phyloP scores from a whole-genome alignment of 2,113 vertebrate species.

The Empidonax traillii region DNA sequence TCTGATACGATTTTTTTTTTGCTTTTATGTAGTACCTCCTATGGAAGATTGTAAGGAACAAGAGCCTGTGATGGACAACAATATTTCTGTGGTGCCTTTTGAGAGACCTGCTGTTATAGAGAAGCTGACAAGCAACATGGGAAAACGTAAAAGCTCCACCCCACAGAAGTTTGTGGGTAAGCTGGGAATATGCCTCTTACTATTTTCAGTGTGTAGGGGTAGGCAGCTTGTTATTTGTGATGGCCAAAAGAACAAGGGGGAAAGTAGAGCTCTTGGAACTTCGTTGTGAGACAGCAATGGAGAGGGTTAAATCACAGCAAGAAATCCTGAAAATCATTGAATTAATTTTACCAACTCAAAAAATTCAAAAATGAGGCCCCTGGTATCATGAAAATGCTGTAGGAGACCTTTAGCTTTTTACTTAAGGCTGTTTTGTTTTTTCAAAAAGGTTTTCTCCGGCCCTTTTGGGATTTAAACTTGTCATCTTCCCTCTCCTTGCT shows the following conservation, averaged over 20 bases:
- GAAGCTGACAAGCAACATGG: constrained; percentile 91
- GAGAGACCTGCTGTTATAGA: constrained; percentile 97
- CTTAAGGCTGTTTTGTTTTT: neutral
- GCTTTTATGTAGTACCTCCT: constrained; percentile 78
- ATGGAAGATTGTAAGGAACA: constrained; percentile 89
- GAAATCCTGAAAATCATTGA: neutral
- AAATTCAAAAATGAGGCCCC: neutral
- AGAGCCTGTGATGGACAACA: constrained; percentile 86
- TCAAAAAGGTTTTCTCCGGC: neutral
- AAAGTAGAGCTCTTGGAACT: neutral
- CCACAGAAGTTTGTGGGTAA: constrained; percentile 99
- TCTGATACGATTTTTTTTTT: constrained; percentile 68
- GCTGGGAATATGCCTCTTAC: constrained; percentile 67
- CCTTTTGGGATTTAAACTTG: neutral
- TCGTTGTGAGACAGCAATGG: neutral
- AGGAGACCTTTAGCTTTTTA: neutral
- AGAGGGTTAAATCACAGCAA: neutral
- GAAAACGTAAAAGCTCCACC: constrained; percentile 98
- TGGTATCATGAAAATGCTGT: neutral
- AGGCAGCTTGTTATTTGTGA: neutral
- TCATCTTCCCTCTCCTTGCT: neutral
- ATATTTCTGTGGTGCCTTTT: constrained; percentile 86
- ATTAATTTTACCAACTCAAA: neutral
- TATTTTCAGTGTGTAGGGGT: neutral
- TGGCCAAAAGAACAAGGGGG: neutral